A percentile compares a stretch with the other conserved stretches of the same genome.
These are phyloP conservation scores for Upupa epops DNA, from an alignment of 2,113 vertebrate genomes.

Conservation along the genomic window DNA sequence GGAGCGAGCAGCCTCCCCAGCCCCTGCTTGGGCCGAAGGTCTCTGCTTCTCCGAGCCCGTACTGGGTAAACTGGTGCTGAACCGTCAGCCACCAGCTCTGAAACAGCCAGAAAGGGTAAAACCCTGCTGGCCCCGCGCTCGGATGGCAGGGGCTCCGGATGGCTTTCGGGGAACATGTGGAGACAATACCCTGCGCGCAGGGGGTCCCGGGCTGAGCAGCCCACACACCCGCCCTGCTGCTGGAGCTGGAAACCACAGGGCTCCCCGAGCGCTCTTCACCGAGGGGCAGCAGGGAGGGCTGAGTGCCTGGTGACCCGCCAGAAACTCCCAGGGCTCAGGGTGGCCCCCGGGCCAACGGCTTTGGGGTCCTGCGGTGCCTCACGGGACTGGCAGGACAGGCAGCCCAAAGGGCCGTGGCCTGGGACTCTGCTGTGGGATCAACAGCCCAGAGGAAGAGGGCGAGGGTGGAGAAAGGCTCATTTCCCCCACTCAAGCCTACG, in stretches of 20 bases:
- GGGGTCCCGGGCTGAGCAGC: constrained; percentile 17
- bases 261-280: constrained; percentile 43
- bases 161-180: constrained; percentile 14
- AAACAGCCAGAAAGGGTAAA: neutral
- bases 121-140: neutral
- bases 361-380: constrained; percentile 1
- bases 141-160: neutral
- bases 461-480: neutral
- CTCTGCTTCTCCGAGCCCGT: neutral
- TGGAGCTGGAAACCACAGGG: constrained; percentile 6
- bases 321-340: constrained; percentile 13
- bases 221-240: constrained; percentile 14
- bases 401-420: neutral
- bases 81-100: neutral
- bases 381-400: neutral
- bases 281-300: neutral
- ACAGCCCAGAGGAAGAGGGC: neutral
- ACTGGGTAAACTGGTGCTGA: neutral
- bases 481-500: neutral
- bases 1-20: neutral
- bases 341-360: neutral
- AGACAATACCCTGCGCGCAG: constrained; percentile 13
- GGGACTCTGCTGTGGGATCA: neutral
- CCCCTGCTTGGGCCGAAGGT: neutral
- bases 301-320: neutral